Evolutionary conservation across 2,113 vertebrate genomes (phyloP), one percentile per base, ranked within the genome.

Genomic region (Microcebus tavaratra): DNA sequence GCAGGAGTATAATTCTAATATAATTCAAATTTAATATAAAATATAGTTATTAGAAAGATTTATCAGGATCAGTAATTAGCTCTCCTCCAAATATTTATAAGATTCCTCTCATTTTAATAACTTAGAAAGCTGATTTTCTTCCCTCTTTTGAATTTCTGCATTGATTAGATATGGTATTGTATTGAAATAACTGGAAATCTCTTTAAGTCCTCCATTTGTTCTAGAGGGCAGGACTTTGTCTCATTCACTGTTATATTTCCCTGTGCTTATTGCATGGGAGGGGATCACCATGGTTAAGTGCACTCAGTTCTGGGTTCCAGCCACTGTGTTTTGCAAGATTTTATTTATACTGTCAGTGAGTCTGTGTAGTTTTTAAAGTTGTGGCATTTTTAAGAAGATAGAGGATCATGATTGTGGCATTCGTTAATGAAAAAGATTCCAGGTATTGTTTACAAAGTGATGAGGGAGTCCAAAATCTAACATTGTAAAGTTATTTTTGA

Each of bases 401-500:
- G 18, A 63, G 29, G 42, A 65, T 93, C 50, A 65, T 73, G 45
- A 31, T 85, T 11, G 73, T 82, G 61, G 31, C 6, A 48, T 81
- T 90, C 39, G 61, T 87, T 88, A 79, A 91, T 95, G 63, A 23
- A 70, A 82, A 85, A 18, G 5, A 90, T 78, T 83, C 48, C 14
- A 87, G 5, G 18, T 93, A 72, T 27, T 81, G 5, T 94, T 94
- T 95, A 87, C 15, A 53, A 89, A 39, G 83, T 3, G 1, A 53
- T 63, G 1, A 75, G 65, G 36, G 10, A 75, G 63, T 97, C 15
- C 15, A 95, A 90, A 93, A 42, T 72, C 13, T 78, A 39, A 53
- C 27, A 70, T 79, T 88, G 4, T 88, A 53, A 86, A 92, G 55
- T 92, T 82, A 95, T 81, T 95, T 95, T 94, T 87, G 36, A 55